These are phyloP conservation scores for Takifugu rubripes DNA, from an alignment of 2,797 vertebrate genomes.

Conservation along the genomic window DNA sequence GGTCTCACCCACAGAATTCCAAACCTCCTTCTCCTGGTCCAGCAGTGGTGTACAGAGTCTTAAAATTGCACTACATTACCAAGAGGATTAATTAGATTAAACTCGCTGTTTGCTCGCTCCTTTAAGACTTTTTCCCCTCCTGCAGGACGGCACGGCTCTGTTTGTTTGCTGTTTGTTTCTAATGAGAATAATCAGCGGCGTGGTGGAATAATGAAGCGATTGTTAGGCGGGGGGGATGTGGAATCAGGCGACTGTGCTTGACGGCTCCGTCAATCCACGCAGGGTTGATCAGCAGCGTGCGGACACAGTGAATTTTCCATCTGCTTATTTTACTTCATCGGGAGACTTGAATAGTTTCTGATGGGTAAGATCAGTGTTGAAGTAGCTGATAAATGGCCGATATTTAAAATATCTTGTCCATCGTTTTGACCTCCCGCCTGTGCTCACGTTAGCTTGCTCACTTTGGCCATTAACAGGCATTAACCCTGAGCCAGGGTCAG, in stretches of 20 bases:
- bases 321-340: neutral
- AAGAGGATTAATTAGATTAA: constrained; percentile 55
- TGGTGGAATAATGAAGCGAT: constrained; percentile 42
- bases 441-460: neutral
- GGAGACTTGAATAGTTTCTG: too few relatives aligned
- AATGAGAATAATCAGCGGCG: constrained; percentile 36
- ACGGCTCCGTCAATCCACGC: constrained; percentile 11
- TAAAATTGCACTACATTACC: constrained; percentile 33
- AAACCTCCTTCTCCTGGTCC: constrained; percentile 5
- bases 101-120: constrained; percentile 34
- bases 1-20: neutral
- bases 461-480: constrained; percentile 1
- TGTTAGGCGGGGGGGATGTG: constrained; percentile 26
- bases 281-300: constrained; percentile 26
- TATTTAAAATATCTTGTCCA: too few relatives aligned
- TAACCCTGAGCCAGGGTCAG: constrained; percentile 2
- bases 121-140: neutral
- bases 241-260: constrained; percentile 31
- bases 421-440: constrained; percentile 13
- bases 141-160: neutral
- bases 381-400: too few relatives aligned
- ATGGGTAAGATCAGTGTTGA: too few relatives aligned
- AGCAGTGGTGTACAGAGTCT: constrained; percentile 7
- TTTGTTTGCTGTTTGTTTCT: constrained; percentile 1
- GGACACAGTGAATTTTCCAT: constrained; percentile 31